Evolutionary conservation across 1,140 invertebrate species (phyloP), one percentile per base, ranked within the genome.

Genomic region (Drosophila triauraria): DNA sequence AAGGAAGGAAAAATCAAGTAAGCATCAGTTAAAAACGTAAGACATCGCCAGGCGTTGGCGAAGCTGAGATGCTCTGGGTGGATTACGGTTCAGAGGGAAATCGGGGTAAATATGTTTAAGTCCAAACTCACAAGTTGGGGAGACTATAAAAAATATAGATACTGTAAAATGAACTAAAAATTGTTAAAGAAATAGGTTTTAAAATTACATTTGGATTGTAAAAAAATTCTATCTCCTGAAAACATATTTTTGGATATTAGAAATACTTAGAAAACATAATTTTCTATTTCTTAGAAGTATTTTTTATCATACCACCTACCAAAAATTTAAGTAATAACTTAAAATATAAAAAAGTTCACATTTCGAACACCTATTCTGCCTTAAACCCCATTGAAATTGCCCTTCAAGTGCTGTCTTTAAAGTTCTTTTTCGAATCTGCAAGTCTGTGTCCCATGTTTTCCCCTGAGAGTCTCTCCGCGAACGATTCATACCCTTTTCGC

Each of bases 1-100:
- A 90, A 90, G 85, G 78, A 88, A 88, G 84, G 84, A 87, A 87
- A 87, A 87, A 87, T 87, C 84, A 87, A 87, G 84, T 80, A 88
- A 84, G 84, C 84, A 88, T 87, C 63, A 63, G 75, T 64, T 46
- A 44, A 61, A 74, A 58, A 56, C 15, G 20, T 53, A 58, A 61
- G 79, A 68, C 17, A 67, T 12, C 7, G 25, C 8, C 9, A 15
- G 27, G 60, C 23, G 23, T 40, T 46, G 38, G 46, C 67, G 67
- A 70, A 67, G 40, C 30, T 30, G n/a, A 67, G 62, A 70, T 70
- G 48, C 67, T 70, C 61, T 63, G 38, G 50, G 27, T 25, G 48
- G 25, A 62, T 60, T 47, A 43, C 40, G 48, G 65, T 62, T 23
- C 8, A 4, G 17, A 30, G n/a, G 17, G 4, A 20, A 47, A 47